phyloP scores from a whole-genome alignment of 2,797 vertebrate species.

The Meriones psammophilus region DNA sequence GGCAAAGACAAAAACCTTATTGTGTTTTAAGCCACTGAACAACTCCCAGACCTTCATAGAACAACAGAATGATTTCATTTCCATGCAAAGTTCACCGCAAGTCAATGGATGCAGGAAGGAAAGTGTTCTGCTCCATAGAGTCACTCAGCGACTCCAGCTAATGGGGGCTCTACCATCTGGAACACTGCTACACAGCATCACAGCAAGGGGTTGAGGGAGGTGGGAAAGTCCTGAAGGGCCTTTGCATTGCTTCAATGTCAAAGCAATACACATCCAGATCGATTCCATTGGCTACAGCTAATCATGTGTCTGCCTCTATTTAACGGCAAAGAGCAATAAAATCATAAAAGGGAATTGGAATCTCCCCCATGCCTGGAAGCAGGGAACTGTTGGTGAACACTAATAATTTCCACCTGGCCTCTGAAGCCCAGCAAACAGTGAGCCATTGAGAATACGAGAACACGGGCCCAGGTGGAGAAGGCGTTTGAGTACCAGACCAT shows the following conservation, averaged over 20 bases:
- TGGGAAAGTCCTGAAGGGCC: neutral
- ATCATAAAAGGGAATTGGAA: neutral
- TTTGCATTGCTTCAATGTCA: conserved; percentile 13
- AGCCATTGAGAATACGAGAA: neutral
- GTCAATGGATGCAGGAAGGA: neutral
- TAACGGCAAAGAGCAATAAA: conserved; percentile 38
- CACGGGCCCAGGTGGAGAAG: neutral
- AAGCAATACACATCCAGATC: neutral
- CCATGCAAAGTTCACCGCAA: conserved; percentile 27
- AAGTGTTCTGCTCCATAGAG: neutral
- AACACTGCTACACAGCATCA: neutral
- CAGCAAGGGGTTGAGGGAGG: neutral
- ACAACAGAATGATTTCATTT: neutral
- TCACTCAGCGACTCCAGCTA: neutral
- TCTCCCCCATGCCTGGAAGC: neutral
- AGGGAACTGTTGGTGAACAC: neutral
- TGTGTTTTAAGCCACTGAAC: neutral
- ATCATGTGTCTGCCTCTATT: neutral
- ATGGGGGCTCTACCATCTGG: neutral
- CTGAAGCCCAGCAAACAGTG: neutral
- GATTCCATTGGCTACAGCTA: neutral
- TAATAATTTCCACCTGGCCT: conserved; percentile 22
- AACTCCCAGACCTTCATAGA: neutral
- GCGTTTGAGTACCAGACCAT: neutral
- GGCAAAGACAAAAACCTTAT: neutral